Percentiles rank a stretch among this genome's conserved stretches.
Conservation (phyloP, 1,140 invertebrate species). For the Aphaenogaster rudis region DNA sequence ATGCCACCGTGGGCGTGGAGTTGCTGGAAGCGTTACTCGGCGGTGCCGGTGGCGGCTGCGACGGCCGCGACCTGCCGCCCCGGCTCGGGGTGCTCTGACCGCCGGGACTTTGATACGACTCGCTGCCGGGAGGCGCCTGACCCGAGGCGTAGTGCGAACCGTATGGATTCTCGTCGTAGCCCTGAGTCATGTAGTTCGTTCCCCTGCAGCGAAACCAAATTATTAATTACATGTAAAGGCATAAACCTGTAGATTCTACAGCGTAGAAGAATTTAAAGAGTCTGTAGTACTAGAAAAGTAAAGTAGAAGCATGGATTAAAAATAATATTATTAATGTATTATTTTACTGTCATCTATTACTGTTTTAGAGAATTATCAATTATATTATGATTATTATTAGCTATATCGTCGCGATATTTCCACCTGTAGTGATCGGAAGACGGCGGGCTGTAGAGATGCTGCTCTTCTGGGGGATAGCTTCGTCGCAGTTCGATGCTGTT, state of each 20-base stretch:
- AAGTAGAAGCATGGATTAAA: neutral
- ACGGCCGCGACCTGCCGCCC: constrained; percentile 90
- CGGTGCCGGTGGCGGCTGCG: constrained; percentile 95
- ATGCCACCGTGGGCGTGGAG: constrained; percentile 90
- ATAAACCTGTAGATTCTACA: neutral
- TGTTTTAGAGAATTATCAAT: constrained; percentile 21
- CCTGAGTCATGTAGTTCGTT: constrained; percentile 82
- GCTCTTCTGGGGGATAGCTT: constrained; percentile 89
- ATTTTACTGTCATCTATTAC: neutral
- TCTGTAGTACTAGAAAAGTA: neutral
- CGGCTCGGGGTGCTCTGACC: constrained; percentile 88
- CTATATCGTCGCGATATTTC: neutral
- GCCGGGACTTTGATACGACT: constrained; percentile 85
- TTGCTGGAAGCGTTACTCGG: constrained; percentile 90
- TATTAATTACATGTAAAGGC: neutral
- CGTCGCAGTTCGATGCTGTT: constrained; percentile 92
- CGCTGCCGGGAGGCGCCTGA: constrained; percentile 84
- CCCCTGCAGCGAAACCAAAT: constrained; percentile 71
- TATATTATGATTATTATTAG: neutral
- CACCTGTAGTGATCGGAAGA: constrained; percentile 85
- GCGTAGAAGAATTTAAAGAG: neutral
- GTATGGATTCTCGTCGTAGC: constrained; percentile 86
- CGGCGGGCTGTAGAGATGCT: constrained; percentile 86
- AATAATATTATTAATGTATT: neutral
- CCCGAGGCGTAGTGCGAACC: constrained; percentile 85